Conservation (phyloP, 2,113 vertebrate species). For the Sciurus niger region DNA sequence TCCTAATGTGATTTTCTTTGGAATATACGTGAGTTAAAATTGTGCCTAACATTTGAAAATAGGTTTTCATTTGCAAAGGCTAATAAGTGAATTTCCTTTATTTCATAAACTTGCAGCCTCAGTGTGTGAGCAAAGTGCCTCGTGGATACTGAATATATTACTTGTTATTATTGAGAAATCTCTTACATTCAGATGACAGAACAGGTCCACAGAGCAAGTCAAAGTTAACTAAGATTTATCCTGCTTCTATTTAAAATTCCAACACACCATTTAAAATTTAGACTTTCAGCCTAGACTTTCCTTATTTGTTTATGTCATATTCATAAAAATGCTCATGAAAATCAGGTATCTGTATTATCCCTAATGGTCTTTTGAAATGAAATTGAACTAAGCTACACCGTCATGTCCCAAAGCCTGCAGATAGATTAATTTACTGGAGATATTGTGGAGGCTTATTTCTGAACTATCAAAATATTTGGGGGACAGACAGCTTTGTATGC, state of each 20-base stretch:
- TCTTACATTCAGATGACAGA: not conserved
- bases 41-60: not conserved
- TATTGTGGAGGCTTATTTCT: not conserved
- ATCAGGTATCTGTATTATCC: slow-evolving; percentile 3
- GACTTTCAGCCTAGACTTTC: not conserved
- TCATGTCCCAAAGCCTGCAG: not conserved
- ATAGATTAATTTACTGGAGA: slow-evolving; percentile 22
- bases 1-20: slow-evolving; percentile 53
- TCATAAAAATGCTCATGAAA: slow-evolving; percentile 49
- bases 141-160: not conserved
- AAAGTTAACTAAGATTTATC: not conserved
- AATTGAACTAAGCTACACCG: slow-evolving; percentile 65
- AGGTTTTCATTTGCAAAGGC: slow-evolving; percentile 68
- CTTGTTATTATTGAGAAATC: slow-evolving; percentile 38
- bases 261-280: not conserved
- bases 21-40: not conserved
- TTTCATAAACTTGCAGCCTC: slow-evolving; percentile 43
- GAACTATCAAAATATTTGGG: not conserved
- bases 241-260: not conserved
- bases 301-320: slow-evolving; percentile 55
- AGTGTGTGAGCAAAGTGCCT: not conserved
- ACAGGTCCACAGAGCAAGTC: not conserved
- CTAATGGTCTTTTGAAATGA: slow-evolving; percentile 37
- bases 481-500: slow-evolving; percentile 21
- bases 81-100: slow-evolving; percentile 36